Percentiles rank a stretch among this genome's conserved stretches.
Conservation (phyloP, 1,140 invertebrate species). For the Achatina immaculata region DNA sequence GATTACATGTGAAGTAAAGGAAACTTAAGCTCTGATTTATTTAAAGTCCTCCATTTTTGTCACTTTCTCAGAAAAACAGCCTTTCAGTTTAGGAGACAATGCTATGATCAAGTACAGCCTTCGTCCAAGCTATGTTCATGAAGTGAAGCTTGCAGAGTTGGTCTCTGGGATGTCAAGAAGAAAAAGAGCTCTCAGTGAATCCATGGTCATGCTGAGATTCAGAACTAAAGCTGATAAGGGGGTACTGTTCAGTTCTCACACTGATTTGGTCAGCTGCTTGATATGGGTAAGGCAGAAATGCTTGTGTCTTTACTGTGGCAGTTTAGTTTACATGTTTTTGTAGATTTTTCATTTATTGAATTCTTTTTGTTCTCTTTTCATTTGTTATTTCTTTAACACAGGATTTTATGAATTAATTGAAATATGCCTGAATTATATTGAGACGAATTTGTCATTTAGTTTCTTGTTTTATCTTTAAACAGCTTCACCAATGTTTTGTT, state of each 20-base stretch:
- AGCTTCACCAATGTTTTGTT: no score
- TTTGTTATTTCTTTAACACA: no score
- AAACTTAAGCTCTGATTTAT: no score
- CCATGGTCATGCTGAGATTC: slow-evolving; percentile 82
- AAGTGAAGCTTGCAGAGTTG: slow-evolving; percentile 74
- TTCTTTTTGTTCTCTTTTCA: background rate
- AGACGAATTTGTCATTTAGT: no score
- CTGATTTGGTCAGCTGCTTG: slow-evolving; percentile 32
- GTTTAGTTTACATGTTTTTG: background rate
- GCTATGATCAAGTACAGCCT: slow-evolving; percentile 85
- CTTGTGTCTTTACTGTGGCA: background rate
- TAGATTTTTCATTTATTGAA: background rate
- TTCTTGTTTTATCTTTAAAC: no score
- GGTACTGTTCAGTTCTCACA: slow-evolving; percentile 76
- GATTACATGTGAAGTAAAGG: no score
- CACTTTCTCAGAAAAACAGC: slow-evolving; percentile 77
- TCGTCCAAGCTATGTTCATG: slow-evolving; percentile 85
- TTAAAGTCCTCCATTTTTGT: slow-evolving; percentile 17
- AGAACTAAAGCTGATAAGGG: slow-evolving; percentile 83
- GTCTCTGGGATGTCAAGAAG: background rate
- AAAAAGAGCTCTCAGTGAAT: slow-evolving; percentile 40
- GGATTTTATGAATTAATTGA: no score
- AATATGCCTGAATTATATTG: no score
- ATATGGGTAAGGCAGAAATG: slow-evolving; percentile 62
- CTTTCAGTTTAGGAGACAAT: slow-evolving; percentile 83